Conservation (phyloP, 2,113 vertebrate species). For the Poeciliopsis turrubarensis region DNA sequence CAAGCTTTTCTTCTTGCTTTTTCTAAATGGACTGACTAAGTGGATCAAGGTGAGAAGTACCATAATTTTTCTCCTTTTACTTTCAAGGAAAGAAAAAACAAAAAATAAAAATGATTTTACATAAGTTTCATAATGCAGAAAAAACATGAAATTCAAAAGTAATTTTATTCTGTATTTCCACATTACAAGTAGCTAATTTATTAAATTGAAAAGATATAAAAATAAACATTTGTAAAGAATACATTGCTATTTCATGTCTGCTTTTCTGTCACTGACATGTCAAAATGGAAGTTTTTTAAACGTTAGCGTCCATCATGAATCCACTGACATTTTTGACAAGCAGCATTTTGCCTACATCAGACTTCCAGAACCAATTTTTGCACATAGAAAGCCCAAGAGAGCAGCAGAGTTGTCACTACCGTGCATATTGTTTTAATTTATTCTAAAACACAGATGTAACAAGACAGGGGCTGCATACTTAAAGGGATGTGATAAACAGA, state of each 20-base stretch:
- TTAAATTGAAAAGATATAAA: not conserved
- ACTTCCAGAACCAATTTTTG: not conserved
- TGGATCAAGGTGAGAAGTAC: not conserved
- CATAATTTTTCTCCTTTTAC: not conserved
- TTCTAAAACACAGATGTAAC: constrained; percentile 15
- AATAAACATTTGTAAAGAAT: not conserved
- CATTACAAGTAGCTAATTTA: not conserved
- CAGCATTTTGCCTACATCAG: not conserved
- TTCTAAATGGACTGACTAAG: constrained; percentile 23
- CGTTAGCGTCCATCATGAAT: not conserved
- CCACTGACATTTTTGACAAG: not conserved
- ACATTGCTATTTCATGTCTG: not conserved
- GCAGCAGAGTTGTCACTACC: constrained; percentile 12
- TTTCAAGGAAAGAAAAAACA: not conserved
- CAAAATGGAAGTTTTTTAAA: not conserved
- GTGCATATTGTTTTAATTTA: not conserved
- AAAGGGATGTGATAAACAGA: not conserved
- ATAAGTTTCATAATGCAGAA: no score
- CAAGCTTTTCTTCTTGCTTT: constrained; percentile 26
- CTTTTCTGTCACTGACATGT: not conserved
- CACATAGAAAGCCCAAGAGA: constrained; percentile 5
- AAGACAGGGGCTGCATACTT: not conserved
- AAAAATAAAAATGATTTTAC: not conserved
- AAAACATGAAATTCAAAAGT: not conserved
- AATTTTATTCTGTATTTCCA: not conserved